Percentiles rank a stretch among this genome's conserved stretches.
These are phyloP conservation scores for Chaetops frenatus DNA, from an alignment of 2,113 vertebrate genomes.

Conservation along the genomic window DNA sequence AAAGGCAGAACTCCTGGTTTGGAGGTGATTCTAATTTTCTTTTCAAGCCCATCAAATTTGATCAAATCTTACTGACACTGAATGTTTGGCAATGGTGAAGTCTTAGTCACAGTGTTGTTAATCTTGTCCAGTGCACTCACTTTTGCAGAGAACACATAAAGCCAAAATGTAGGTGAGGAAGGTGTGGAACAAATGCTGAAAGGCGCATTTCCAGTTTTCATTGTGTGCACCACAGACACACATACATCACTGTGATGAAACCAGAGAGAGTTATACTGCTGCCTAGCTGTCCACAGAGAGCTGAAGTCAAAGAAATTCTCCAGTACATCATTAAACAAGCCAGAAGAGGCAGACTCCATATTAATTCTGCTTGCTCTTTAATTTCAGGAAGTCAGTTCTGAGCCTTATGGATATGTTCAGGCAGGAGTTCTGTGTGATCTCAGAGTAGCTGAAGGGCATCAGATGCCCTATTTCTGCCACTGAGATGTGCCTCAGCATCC, in stretches of 20 bases:
- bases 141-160: not conserved
- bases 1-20: not conserved
- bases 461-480: conserved; percentile 51
- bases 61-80: not conserved
- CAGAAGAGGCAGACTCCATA: not conserved
- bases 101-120: not conserved
- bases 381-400: not conserved
- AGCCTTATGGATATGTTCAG: not conserved
- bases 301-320: not conserved
- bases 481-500: not conserved
- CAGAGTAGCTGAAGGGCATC: conserved; percentile 32
- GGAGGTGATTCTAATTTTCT: not conserved
- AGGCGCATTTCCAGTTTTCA: not conserved
- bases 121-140: not conserved
- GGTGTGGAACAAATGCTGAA: rapidly evolving
- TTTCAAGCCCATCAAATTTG: not conserved
- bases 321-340: not conserved
- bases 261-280: not conserved
- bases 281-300: not conserved
- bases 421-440: conserved; percentile 22
- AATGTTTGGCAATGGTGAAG: not conserved
- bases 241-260: rapidly evolving
- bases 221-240: not conserved
- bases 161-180: rapidly evolving
- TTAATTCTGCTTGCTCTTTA: conserved; percentile 26